Evolutionary conservation across 1,140 invertebrate genomes (phyloP).

Genomic region (Lordiphosa collinella): DNA sequence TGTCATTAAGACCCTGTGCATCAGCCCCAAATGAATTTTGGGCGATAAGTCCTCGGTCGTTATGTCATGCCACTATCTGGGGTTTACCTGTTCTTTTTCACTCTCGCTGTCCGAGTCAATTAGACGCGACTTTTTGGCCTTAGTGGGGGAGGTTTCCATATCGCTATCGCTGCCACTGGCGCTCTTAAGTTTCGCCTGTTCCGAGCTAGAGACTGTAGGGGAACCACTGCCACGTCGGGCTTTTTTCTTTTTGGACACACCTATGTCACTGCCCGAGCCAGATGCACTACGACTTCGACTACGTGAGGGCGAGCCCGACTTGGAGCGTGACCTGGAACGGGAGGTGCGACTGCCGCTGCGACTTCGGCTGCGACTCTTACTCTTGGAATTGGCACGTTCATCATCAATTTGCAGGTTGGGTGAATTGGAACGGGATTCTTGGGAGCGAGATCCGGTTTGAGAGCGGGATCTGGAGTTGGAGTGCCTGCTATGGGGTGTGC

Average conservation of each 20-base stretch:
- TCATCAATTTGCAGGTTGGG: slow-evolving; percentile 79
- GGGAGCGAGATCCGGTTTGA: slow-evolving; percentile 29
- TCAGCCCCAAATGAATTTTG: too few species aligned
- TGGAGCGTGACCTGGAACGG: slow-evolving; percentile 51
- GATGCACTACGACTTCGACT: slow-evolving; percentile 67
- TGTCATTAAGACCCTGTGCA: too few species aligned
- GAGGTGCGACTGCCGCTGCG: slow-evolving; percentile 45
- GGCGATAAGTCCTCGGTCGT: too few species aligned
- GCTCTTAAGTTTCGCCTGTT: slow-evolving; percentile 40
- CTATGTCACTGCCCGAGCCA: slow-evolving; percentile 77
- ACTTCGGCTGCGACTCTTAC: slow-evolving; percentile 47
- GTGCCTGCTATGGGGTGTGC: slow-evolving; percentile 18
- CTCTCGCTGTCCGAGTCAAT: slow-evolving; percentile 81
- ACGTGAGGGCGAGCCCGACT: slow-evolving; percentile 56
- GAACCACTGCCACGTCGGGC: slow-evolving; percentile 50
- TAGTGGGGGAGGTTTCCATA: slow-evolving; percentile 47
- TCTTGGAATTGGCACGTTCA: slow-evolving; percentile 80
- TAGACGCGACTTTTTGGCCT: slow-evolving; percentile 80
- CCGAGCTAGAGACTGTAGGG: slow-evolving; percentile 51
- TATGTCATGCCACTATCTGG: too few species aligned
- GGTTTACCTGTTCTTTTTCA: slow-evolving; percentile 42
- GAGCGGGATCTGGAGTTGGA: slow-evolving; percentile 28
- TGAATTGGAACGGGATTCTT: slow-evolving; percentile 80
- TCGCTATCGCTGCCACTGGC: slow-evolving; percentile 46
- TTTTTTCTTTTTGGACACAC: slow-evolving; percentile 54